Percentiles rank a stretch among this genome's conserved stretches.
Conservation (phyloP, 2,797 vertebrate genomes). For the Lycodopsis pacificus region DNA sequence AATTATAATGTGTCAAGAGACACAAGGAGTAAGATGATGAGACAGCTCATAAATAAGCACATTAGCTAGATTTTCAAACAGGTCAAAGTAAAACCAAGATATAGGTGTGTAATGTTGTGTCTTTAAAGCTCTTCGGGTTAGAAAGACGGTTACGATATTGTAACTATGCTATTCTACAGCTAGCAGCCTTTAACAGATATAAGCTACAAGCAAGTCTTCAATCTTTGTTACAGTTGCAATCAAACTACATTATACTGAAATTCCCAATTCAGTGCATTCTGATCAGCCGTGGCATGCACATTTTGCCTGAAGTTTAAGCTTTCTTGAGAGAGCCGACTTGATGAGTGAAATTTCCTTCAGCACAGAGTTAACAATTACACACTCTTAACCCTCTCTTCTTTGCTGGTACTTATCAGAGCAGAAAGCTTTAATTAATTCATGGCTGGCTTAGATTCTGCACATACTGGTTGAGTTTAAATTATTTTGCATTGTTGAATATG, state of each 20-base stretch:
- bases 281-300: constrained; percentile 42
- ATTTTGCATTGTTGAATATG: constrained; percentile 80
- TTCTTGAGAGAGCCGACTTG: constrained; percentile 45
- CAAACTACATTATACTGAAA: constrained; percentile 22
- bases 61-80: not conserved
- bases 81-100: not conserved
- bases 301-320: constrained; percentile 51
- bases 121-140: not conserved
- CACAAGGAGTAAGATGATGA: not conserved
- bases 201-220: not conserved
- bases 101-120: not conserved
- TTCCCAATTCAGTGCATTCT: constrained; percentile 28
- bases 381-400: constrained; percentile 67
- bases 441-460: constrained; percentile 79
- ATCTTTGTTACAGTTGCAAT: constrained; percentile 15
- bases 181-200: not conserved
- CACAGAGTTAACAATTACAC: constrained; percentile 66
- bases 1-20: not conserved
- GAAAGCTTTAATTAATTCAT: constrained; percentile 83
- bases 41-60: not conserved
- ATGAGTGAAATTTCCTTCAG: constrained; percentile 70
- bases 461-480: constrained; percentile 73
- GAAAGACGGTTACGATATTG: not conserved
- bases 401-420: constrained; percentile 83
- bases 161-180: not conserved